A percentile compares a stretch with the other conserved stretches of the same genome.
These are phyloP conservation scores for Drosophila arawakana DNA, from an alignment of 1,140 invertebrate species.

Conservation along the genomic window DNA sequence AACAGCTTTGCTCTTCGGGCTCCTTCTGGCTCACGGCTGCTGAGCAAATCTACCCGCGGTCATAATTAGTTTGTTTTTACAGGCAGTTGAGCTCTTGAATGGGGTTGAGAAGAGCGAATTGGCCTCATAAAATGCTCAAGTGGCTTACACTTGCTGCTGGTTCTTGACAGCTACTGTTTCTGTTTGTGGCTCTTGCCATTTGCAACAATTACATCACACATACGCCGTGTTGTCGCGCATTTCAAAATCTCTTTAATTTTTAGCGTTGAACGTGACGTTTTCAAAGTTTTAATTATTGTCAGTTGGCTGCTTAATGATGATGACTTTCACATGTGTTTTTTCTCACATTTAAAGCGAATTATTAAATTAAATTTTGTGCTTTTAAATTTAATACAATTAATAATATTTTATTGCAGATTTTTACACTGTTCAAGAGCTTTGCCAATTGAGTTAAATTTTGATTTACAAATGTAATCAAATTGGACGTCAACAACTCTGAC, in stretches of 20 bases:
- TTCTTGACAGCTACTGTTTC: not conserved
- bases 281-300: constrained; percentile 7
- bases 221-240: constrained; percentile 42
- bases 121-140: constrained; percentile 60
- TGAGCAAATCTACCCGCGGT: constrained; percentile 62
- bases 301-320: not conserved
- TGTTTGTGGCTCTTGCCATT: constrained; percentile 25
- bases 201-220: constrained; percentile 67
- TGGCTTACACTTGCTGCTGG: constrained; percentile 34
- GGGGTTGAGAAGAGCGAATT: constrained; percentile 53
- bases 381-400: no score
- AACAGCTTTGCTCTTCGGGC: constrained; percentile 13
- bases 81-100: constrained; percentile 75
- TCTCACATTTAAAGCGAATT: not conserved
- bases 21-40: constrained; percentile 2
- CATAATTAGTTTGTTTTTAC: constrained; percentile 82
- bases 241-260: constrained; percentile 7
- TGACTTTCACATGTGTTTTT: not conserved
- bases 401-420: no score
- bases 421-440: no score
- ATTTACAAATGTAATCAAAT: no score
- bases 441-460: no score
- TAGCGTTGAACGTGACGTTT: constrained; percentile 8
- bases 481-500: no score
- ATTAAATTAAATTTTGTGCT: not conserved